phyloP scores from a whole-genome alignment of 2,113 vertebrate species.

The Aphelocoma coerulescens region DNA sequence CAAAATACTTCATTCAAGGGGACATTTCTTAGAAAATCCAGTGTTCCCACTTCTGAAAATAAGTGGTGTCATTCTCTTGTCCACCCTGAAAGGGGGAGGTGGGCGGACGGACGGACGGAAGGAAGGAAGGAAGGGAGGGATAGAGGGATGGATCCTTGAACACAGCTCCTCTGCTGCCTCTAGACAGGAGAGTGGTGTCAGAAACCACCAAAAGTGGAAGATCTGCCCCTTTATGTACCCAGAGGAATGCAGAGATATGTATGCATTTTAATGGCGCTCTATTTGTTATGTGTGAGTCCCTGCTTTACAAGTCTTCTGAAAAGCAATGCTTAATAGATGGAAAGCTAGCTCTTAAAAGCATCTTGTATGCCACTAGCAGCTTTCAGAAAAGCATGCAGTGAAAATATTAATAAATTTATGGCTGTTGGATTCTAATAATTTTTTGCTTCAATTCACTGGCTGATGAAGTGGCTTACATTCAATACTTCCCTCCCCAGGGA shows the following conservation, averaged over 20 bases:
- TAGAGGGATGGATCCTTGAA: neutral
- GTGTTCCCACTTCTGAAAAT: neutral
- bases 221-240: neutral
- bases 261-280: neutral
- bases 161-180: neutral
- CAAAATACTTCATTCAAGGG: neutral
- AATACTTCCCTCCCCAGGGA: constrained; percentile 11
- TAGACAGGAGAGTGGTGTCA: neutral
- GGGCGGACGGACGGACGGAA: too few species aligned
- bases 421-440: constrained; percentile 14
- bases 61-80: neutral
- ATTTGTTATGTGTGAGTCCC: constrained; percentile 68
- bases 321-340: constrained; percentile 2
- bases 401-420: constrained; percentile 40
- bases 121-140: too few species aligned
- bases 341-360: constrained; percentile 18
- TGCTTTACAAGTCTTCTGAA: neutral
- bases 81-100: neutral
- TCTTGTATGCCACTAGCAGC: neutral
- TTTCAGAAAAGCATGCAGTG: constrained; percentile 32
- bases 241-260: neutral
- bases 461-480: constrained; percentile 27
- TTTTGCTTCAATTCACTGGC: constrained; percentile 30
- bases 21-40: neutral
- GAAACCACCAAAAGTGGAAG: neutral